These are phyloP conservation scores for Xiphorhynchus elegans DNA, from an alignment of 2,113 vertebrate species.

Conservation along the genomic window DNA sequence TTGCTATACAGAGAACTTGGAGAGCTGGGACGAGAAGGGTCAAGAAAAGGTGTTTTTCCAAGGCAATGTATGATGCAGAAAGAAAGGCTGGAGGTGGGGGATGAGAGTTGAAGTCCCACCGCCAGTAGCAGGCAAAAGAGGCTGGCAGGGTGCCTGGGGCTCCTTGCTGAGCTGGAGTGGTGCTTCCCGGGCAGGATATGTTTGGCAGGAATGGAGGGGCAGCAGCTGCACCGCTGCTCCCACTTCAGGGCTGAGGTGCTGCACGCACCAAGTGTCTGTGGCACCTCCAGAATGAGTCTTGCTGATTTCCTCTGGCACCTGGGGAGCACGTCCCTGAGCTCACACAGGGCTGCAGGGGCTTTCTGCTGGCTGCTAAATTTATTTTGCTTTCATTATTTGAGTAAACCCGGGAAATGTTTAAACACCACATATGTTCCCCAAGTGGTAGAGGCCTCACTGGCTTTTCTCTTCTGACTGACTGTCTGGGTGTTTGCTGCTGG, in stretches of 20 bases:
- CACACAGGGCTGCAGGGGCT: conserved; percentile 56
- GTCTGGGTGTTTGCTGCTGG: background rate
- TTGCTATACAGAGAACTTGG: background rate
- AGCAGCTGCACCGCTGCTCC: background rate
- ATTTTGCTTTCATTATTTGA: conserved; percentile 67
- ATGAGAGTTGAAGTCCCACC: background rate
- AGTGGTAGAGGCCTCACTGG: background rate
- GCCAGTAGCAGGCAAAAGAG: background rate
- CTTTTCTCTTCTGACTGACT: background rate
- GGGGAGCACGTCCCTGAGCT: background rate
- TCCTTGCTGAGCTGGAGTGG: background rate
- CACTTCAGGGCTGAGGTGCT: background rate
- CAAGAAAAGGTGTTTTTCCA: background rate
- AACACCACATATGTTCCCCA: conserved; percentile 40
- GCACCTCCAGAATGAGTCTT: accelerated
- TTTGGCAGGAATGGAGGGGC: background rate
- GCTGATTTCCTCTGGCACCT: background rate
- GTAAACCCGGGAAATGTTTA: conserved; percentile 73
- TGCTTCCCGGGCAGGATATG: background rate
- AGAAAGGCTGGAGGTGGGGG: background rate
- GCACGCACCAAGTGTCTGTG: background rate
- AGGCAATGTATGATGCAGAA: background rate
- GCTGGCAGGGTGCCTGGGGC: background rate
- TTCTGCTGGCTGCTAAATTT: conserved; percentile 68
- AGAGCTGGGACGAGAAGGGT: background rate